Percentiles rank a stretch among this genome's conserved stretches.
Evolutionary conservation across 30 jellyfish, hydroid and myxozoan genomes (phyloP).

Genomic region (Aurelia aurita complex sp. Pacific): DNA sequence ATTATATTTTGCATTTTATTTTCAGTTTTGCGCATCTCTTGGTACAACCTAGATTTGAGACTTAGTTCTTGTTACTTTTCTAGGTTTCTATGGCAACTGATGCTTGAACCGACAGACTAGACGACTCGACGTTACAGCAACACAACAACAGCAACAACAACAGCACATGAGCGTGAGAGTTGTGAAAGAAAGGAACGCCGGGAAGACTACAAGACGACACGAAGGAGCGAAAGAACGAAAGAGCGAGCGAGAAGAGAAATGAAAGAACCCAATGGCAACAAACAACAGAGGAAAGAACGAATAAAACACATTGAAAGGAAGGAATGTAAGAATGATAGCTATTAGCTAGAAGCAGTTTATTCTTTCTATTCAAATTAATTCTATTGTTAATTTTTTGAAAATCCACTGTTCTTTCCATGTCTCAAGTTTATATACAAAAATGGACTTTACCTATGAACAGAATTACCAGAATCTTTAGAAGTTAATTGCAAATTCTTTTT

Average conservation of each 20-base stretch:
- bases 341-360: neutral
- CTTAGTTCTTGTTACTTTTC: too few species aligned
- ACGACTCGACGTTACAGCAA: constrained; percentile 46
- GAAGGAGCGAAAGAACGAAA: constrained; percentile 14
- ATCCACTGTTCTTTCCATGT: too few species aligned
- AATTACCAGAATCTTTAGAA: too few species aligned
- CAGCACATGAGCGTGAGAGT: constrained; percentile 53
- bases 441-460: too few species aligned
- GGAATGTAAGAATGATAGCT: neutral
- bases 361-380: too few species aligned
- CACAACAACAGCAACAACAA: constrained; percentile 51
- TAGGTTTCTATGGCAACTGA: constrained; percentile 12
- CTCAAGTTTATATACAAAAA: too few species aligned
- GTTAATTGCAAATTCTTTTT: too few species aligned
- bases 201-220: constrained; percentile 9
- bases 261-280: neutral
- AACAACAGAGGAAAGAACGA: neutral
- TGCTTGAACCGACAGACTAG: constrained; percentile 21
- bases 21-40: too few species aligned
- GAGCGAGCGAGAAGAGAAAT: constrained; percentile 26
- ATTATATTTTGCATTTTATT: too few species aligned
- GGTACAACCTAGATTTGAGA: too few species aligned
- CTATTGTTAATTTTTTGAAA: too few species aligned
- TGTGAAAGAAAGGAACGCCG: constrained; percentile 56
- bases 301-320: too few species aligned